A percentile compares a stretch with the other conserved stretches of the same genome.
phyloP scores from a whole-genome alignment of 2,797 vertebrate species.

The Clarias fuscus region DNA sequence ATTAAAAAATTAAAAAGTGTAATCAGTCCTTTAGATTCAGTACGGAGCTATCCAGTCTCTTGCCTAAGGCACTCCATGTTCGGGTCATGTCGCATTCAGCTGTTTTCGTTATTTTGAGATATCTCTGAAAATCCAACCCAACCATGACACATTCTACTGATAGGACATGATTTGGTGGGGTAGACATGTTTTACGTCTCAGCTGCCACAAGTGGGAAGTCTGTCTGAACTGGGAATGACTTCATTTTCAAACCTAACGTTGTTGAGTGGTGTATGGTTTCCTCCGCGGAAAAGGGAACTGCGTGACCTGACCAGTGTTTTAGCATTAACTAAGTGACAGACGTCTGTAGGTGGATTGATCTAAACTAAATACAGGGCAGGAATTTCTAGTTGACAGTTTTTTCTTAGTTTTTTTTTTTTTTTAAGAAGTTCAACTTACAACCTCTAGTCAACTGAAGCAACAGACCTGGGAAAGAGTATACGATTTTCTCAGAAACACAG shows the following conservation, averaged over 20 bases:
- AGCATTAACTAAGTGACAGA: background rate
- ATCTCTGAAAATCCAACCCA: background rate
- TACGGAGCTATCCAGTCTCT: background rate
- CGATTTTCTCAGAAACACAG: background rate
- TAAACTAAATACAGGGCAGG: background rate
- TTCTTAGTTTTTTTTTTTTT: background rate
- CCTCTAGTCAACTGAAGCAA: background rate
- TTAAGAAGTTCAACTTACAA: background rate
- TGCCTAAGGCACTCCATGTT: background rate
- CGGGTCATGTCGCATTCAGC: background rate
- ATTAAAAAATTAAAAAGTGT: background rate
- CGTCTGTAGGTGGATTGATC: background rate
- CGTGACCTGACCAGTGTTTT: background rate
- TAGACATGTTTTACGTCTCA: background rate
- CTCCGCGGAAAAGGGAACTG: background rate
- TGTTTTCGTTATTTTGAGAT: background rate
- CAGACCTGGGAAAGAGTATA: background rate
- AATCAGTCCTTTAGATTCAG: background rate
- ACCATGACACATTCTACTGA: background rate
- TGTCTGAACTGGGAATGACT: background rate
- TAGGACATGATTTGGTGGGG: background rate
- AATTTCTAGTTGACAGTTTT: too few species aligned
- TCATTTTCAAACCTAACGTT: background rate
- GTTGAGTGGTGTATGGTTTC: background rate
- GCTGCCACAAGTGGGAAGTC: background rate